phyloP scores from a whole-genome alignment of 2,113 vertebrate genomes.

The Malurus elegans region DNA sequence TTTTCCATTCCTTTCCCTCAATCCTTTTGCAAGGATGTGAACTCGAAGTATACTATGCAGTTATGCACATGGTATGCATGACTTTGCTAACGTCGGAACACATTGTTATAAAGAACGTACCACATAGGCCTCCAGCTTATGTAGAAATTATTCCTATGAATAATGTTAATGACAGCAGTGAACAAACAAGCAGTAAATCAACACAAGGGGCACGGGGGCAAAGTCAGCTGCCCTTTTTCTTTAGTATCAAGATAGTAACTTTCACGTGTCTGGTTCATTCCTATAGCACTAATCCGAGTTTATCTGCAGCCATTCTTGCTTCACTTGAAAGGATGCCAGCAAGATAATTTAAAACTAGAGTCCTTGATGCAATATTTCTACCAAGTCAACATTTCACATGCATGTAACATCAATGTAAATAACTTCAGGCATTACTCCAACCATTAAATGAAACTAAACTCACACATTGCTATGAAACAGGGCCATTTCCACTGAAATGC shows the following conservation, averaged over 20 bases:
- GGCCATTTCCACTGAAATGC: not conserved
- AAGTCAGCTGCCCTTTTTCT: not conserved
- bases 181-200: not conserved
- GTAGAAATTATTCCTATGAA: not conserved
- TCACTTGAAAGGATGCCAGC: not conserved
- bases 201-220: not conserved
- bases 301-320: not conserved
- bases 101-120: not conserved
- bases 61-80: not conserved
- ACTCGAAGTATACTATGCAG: not conserved
- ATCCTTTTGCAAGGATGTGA: not conserved
- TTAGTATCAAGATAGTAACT: not conserved
- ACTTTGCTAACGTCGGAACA: not conserved
- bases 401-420: not conserved
- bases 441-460: not conserved
- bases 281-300: not conserved
- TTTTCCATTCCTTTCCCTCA: not conserved
- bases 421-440: not conserved
- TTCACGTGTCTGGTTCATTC: not conserved
- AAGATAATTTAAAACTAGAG: not conserved
- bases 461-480: not conserved
- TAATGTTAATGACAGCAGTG: not conserved
- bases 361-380: not conserved
- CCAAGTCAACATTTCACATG: not conserved
- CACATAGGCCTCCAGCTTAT: fast-evolving